Base-by-base conservation (phyloP, 2,888 invertebrate genomes). In the Oscheius onirici region DNA sequence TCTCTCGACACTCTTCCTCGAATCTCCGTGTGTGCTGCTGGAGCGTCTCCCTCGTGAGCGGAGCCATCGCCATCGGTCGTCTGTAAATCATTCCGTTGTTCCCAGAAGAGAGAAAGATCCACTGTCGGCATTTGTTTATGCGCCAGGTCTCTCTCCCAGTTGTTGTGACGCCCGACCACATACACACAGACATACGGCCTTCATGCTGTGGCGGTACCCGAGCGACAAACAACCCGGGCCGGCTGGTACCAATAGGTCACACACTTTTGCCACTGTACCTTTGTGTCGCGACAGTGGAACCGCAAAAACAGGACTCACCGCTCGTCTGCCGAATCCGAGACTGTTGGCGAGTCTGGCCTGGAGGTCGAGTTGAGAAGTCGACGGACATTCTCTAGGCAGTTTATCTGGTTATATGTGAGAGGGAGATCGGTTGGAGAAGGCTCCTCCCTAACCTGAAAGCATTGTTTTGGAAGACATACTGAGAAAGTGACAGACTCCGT, bases 371-470 rank as follows among this genome's bases (percentile, higher is more conserved):
- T 84, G 46, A 87, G 75, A 57, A 87, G 73, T 13, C 87, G 84
- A 51, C 82, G 83, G 67, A 87, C 87, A 72, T 87, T 87, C 76
- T 87, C 87, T 61, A 87, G 73, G 49, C 86, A 86, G 73, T 86
- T 87, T 75, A 87, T 87, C 73, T 87, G 83, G 26, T 68, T 77
- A 71, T 79, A 80, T 43, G 75, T 71, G 20, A 78, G 67, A 20
- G 80, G 78, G 52, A 76, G 76, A 60, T 77, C 79, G 22, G 73
- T 24, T 22, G 66, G 41, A 55, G 54, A 66, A 41, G 67, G 67
- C 55, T 57, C 57, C 54, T 68, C 67, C 46, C 28, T 54, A 13
- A 26, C 57, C 57, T 63, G 34, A 63, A 63, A 46, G 3, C 49
- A 49, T 22, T 10, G 17, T 17, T 20, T 3, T 55, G 55, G 15